Evolutionary conservation across 2,113 vertebrate species (phyloP), one percentile per base, ranked within the genome.

Genomic region (Raphicerus campestris): DNA sequence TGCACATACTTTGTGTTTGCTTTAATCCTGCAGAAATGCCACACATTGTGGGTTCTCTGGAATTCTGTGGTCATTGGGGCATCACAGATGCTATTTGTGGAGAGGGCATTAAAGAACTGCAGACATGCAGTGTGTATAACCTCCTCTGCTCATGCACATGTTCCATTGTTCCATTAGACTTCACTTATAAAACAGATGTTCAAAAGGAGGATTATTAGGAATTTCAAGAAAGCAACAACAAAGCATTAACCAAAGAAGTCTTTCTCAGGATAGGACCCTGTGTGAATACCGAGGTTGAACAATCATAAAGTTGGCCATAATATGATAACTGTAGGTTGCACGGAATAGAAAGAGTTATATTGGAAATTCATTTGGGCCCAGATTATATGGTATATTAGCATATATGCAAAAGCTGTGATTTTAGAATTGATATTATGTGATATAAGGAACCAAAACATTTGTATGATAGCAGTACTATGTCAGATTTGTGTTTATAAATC

Each of bases 401-500:
- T 70, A 51, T 56, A 73, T 42, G 4, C 8, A 56, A 78, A 39
- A 82, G 3, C 22, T 89, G 30, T 39, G 51, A 80, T 49, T 93
- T 73, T 87, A 24, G 24, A 58, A 87, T 47, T 88, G n/a, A 58
- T 75, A 63, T 6, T 49, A 4, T 58, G 91, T 77, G 11, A 58
- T 66, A 82, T 88, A 80, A 91, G 47, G 11, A 94, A 61, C n/a
- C 42, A 63, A 63, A 61, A 24, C 16, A 63, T 35, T 78, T 63
- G 60, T 51, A n/a, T 70, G 42, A 30, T 77, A 20, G 19, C 11
- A 80, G 2, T 55, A 3, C 8, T 78, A 3, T 24, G 56, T 80
- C 49, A 45, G 49, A 85, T 66, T 77, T 89, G 85, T 26, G 10
- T 42, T 96, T 92, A 78, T 22, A 77, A 58, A 97, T 20, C 20